Evolutionary conservation across 2,113 vertebrate species (phyloP).

Genomic region (Lynx canadensis): DNA sequence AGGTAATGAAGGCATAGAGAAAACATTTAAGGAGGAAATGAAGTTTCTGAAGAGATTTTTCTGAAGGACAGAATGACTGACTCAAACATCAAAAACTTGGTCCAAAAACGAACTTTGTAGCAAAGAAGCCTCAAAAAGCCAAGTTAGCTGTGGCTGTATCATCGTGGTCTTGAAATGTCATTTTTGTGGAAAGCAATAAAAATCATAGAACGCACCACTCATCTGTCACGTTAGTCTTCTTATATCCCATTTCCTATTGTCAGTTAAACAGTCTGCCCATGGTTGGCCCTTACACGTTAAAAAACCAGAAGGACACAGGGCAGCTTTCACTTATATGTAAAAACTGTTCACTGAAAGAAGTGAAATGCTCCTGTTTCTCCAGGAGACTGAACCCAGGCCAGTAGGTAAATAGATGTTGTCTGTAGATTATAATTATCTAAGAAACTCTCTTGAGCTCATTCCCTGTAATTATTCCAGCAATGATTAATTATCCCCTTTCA

Average conservation of each 20-base stretch:
- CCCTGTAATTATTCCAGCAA: slow-evolving; percentile 15
- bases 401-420: background rate
- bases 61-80: background rate
- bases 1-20: background rate
- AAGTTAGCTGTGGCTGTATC: background rate
- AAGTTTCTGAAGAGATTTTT: background rate
- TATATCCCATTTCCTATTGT: background rate
- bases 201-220: background rate
- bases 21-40: slow-evolving; percentile 4
- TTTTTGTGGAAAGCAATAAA: background rate
- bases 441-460: background rate
- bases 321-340: background rate
- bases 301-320: background rate
- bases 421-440: background rate
- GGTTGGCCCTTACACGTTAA: background rate
- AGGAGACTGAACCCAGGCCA: background rate
- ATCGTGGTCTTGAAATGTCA: background rate
- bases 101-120: background rate
- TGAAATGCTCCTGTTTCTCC: background rate
- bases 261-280: background rate
- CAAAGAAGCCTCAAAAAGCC: background rate
- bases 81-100: background rate
- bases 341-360: background rate
- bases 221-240: background rate
- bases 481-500: background rate